These are phyloP conservation scores for Cynocephalus volans DNA, from an alignment of 2,113 vertebrate genomes.

Conservation along the genomic window DNA sequence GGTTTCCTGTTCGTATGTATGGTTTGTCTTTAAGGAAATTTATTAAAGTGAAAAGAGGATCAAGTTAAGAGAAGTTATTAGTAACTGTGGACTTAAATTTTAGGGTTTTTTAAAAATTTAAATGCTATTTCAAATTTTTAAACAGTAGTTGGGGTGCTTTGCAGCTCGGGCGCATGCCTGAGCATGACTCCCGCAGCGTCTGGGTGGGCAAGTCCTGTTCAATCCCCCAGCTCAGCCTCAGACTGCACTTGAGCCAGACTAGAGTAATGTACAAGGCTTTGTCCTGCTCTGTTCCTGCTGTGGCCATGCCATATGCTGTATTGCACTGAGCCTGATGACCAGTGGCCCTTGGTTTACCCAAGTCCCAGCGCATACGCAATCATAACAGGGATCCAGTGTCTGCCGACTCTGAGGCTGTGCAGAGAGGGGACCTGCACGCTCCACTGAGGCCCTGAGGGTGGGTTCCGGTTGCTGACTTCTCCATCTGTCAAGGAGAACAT, in stretches of 20 bases:
- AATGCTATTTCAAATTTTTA: not conserved
- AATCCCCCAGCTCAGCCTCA: rapidly evolving
- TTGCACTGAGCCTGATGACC: rapidly evolving
- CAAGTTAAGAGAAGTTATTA: not conserved
- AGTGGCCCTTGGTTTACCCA: rapidly evolving
- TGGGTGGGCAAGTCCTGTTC: rapidly evolving
- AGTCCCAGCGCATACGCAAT: not conserved
- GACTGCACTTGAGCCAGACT: rapidly evolving
- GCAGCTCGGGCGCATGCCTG: rapidly evolving
- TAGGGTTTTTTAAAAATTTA: not conserved
- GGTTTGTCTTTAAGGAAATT: not conserved
- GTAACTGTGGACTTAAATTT: not conserved
- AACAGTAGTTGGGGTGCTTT: rapidly evolving
- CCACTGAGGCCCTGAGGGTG: not conserved
- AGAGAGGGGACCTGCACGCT: not conserved
- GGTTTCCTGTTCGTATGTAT: not conserved
- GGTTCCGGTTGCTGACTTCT: not conserved
- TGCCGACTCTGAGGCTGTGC: not conserved
- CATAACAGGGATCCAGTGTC: not conserved
- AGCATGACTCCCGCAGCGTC: rapidly evolving
- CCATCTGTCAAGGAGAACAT: not conserved
- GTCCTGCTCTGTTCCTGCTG: not conserved
- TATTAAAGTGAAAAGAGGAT: not conserved
- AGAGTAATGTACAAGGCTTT: rapidly evolving
- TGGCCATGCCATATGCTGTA: rapidly evolving